Base-by-base conservation (phyloP, 2,888 invertebrate species). In the Sturmia bella region DNA sequence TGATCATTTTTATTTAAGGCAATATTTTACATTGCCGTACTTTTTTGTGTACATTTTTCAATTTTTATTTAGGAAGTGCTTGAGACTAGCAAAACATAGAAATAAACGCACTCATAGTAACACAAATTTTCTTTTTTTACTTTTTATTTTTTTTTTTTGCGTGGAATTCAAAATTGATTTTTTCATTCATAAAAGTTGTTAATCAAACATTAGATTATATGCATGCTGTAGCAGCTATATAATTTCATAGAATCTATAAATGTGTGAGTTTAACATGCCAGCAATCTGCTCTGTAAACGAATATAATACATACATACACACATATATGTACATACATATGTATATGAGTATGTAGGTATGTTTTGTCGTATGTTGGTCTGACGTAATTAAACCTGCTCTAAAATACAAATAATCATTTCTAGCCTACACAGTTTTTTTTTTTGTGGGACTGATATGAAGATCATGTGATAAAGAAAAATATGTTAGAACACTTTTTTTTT, bases 391-490 rank as follows among this genome's bases (percentile, higher is more conserved):
- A 50, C 73, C 54, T 45, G 3, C n/a, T 50, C 50, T 48, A 50
- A 48, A 45, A 24, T 2, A 32, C 12, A 32, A 68, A 27, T 4
- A 24, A 45, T 1, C 3, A 24, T 21, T 43, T 54, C 27, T 54
- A 27, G 24, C 45, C 37, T 59, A 59, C 70, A 57, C 37, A 6
- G 15, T 37, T 48, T 21, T 52, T 17, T 12, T 69, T 39, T 48
- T 13, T 13, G 12, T 43, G 24, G n/a, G 3, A 39, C 57, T 48
- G 2, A 15, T 52, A 50, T 59, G n/a, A 24, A 52, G 59, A 72
- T 78, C 78, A 78, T 78, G 72, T 72, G 72, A 78, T 66, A 45
- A 9, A 56, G 17, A 32, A 63, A 37, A 45, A 45, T 32, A 43
- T 50, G 4, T 15, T 45, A 27, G n/a, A 21, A 3, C 4, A 11